Evolutionary conservation across 2,888 invertebrate species (phyloP).

Genomic region (Xestoiulus laeticollis): DNA sequence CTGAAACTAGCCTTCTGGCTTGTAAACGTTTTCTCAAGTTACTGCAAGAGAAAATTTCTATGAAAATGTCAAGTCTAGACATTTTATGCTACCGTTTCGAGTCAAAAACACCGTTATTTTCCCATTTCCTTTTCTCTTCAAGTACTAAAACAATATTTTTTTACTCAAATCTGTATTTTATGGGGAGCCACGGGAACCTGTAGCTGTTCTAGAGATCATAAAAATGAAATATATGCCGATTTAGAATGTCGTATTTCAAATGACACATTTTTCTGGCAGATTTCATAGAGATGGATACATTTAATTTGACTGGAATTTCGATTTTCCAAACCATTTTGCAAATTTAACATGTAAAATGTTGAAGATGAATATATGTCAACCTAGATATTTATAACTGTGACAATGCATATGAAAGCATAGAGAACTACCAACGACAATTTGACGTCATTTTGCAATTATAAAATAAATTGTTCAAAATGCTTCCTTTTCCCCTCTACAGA

Average conservation of each 20-base stretch:
- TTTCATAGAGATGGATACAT: background rate
- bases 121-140: background rate
- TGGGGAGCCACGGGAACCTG: background rate
- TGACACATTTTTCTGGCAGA: background rate
- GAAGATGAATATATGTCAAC: no score
- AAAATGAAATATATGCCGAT: background rate
- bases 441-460: background rate
- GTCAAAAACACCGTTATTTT: background rate
- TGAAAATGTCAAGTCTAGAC: background rate
- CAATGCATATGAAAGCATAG: background rate
- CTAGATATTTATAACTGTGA: no score
- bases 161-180: background rate
- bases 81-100: background rate
- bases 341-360: background rate
- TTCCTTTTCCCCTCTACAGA: background rate
- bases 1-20: slow-evolving; percentile 10
- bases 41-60: background rate
- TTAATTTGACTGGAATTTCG: no score
- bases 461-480: background rate
- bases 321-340: background rate
- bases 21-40: slow-evolving; percentile 18
- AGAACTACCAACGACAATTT: background rate
- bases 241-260: background rate
- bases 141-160: background rate
- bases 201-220: background rate